These are phyloP conservation scores for Burhinus bistriatus DNA, from an alignment of 2,113 vertebrate species.

Conservation along the genomic window DNA sequence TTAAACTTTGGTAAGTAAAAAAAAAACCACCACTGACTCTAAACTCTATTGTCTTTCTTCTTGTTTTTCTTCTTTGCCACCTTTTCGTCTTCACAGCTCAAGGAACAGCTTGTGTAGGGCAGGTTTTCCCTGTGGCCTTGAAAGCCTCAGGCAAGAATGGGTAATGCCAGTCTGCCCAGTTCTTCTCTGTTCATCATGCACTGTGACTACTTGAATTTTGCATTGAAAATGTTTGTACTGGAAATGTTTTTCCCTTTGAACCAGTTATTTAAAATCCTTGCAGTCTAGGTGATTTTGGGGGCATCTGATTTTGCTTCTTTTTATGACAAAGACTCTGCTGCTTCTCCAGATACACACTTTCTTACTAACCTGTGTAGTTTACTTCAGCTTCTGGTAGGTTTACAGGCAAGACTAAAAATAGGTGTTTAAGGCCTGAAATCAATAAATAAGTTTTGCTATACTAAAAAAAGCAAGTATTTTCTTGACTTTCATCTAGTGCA, in stretches of 20 bases:
- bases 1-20: not conserved
- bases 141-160: conserved; percentile 4
- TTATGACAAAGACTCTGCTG: conserved; percentile 21
- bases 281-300: not conserved
- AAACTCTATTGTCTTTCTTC: not conserved
- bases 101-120: not conserved
- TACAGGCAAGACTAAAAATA: conserved; percentile 46
- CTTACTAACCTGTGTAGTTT: conserved; percentile 10
- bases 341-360: conserved; percentile 23
- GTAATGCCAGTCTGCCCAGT: not conserved
- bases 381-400: conserved; percentile 41
- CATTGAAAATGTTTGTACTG: not conserved
- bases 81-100: not conserved
- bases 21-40: not conserved
- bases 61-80: not conserved
- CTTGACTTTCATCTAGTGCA: conserved; percentile 14
- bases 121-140: not conserved
- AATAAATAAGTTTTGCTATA: conserved; percentile 42
- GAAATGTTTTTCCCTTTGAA: not conserved
- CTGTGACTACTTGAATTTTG: not conserved
- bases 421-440: conserved; percentile 18
- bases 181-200: not conserved
- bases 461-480: conserved; percentile 19
- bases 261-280: not conserved
- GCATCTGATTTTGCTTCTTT: conserved; percentile 27